Evolutionary conservation across 2,113 vertebrate genomes (phyloP), one percentile per base, ranked within the genome.

Genomic region (Corythornis vintsioides): DNA sequence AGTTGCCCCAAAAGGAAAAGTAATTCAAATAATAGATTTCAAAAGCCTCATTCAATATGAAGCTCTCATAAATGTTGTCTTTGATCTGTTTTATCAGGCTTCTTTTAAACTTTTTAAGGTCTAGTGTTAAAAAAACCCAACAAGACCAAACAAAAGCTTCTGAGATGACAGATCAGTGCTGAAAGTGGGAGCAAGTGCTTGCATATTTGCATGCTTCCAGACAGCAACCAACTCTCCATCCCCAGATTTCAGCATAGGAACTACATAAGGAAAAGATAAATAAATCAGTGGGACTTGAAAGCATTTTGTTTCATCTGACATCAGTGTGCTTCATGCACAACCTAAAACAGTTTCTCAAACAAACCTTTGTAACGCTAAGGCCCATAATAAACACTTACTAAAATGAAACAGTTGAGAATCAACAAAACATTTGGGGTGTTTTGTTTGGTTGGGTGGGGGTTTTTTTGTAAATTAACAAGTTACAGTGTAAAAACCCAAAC

Each of bases 1-100:
- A 94, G 77, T 31, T 74, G 15, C 21, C 70, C 17, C 72, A 86
- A 90, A 89, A 88, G 67, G 65, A 90, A 81, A 86, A 94, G 12
- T 40, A 77, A 74, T 80, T 92, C 76, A 55, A 79, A 73, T 43
- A 88, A 67, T 13, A 29, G 10, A 69, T 88, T 95, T 94, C 43
- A 87, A 88, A 79, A 85, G 28, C 28, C 33, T 65, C 28, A 76
- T 71, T 77, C 77, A 88, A 88, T 65, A 90, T 16, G 24, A 5
- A 74, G 11, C 35, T 86, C 59, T 80, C 53, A 83, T 35, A 90
- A 94, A 91, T 15, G 48, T 47, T 61, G 6, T 20, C 48, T 50
- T 59, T 87, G n/a, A 76, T 65, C 81, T 21, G 5, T 59, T 87
- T 92, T 92, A 83, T 31, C 83, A 29, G 29, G 40, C 12, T 21